phyloP scores from a whole-genome alignment of 2,113 vertebrate genomes.

The Corythaeola cristata region DNA sequence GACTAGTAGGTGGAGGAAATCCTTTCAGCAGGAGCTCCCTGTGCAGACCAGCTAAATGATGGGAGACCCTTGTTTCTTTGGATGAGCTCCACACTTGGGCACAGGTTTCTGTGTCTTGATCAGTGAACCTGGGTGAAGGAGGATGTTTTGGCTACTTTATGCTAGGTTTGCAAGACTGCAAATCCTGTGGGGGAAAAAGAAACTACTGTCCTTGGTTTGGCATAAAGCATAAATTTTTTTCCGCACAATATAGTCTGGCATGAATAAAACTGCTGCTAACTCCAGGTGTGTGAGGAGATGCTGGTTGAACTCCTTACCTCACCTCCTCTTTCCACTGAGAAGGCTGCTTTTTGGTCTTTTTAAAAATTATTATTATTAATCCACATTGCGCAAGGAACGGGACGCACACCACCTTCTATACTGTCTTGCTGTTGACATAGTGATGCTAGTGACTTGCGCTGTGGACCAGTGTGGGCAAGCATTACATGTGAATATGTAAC shows the following conservation, averaged over 20 bases:
- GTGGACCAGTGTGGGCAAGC: background rate
- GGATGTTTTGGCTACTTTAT: background rate
- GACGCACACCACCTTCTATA: background rate
- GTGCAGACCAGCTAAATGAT: background rate
- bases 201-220: background rate
- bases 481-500: background rate
- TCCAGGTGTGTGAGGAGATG: background rate
- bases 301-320: background rate
- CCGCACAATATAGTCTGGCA: background rate
- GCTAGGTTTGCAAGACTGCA: background rate
- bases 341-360: background rate
- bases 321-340: background rate
- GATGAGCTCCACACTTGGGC: background rate
- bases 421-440: too few relatives aligned
- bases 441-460: background rate
- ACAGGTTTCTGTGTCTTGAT: background rate
- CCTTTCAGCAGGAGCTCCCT: background rate
- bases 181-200: background rate
- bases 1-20: background rate
- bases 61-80: background rate
- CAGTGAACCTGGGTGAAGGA: background rate
- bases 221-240: background rate
- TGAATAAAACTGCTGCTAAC: background rate
- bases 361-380: background rate
- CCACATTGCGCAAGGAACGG: background rate